These are phyloP conservation scores for Eupeodes latifasciatus DNA, from an alignment of 2,888 invertebrate genomes.

Conservation along the genomic window DNA sequence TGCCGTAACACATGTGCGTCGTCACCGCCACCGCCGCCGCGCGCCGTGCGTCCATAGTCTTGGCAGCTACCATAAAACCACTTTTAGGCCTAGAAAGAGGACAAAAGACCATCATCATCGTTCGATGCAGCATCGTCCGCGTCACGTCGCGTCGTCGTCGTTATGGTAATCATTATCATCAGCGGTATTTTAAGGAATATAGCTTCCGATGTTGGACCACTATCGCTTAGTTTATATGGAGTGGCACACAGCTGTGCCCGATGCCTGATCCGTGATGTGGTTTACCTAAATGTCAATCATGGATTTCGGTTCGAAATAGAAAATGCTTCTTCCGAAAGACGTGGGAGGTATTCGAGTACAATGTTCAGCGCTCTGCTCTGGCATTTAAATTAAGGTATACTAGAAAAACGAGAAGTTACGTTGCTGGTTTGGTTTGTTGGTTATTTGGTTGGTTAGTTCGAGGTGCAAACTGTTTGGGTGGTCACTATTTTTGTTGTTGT, in stretches of 20 bases:
- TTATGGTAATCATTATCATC: constrained; percentile 68
- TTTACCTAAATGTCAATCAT: constrained; percentile 72
- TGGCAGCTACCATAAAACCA: constrained; percentile 4
- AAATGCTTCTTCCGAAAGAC: constrained; percentile 18
- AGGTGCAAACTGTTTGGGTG: constrained; percentile 67
- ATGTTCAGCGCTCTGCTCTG: neutral
- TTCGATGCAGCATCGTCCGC: no score
- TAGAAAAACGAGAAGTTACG: neutral
- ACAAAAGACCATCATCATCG: constrained; percentile 60
- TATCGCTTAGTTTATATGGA: neutral
- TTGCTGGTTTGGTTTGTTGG: neutral
- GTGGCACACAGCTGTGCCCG: constrained; percentile 49
- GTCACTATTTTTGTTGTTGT: constrained; percentile 31
- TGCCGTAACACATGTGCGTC: constrained; percentile 7
- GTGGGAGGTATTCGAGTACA: constrained; percentile 43
- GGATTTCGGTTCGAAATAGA: constrained; percentile 16
- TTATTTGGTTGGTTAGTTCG: neutral
- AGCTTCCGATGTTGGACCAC: constrained; percentile 67
- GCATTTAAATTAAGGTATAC: constrained; percentile 1
- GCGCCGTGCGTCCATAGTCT: neutral
- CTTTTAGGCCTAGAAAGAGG: constrained; percentile 39
- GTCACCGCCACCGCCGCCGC: neutral
- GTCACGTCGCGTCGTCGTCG: neutral
- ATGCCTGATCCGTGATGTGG: constrained; percentile 63
- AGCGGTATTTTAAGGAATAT: constrained; percentile 61